A percentile compares a stretch with the other conserved stretches of the same genome.
phyloP scores from a whole-genome alignment of 1,140 invertebrate species.

The Drosophila ficusphila region DNA sequence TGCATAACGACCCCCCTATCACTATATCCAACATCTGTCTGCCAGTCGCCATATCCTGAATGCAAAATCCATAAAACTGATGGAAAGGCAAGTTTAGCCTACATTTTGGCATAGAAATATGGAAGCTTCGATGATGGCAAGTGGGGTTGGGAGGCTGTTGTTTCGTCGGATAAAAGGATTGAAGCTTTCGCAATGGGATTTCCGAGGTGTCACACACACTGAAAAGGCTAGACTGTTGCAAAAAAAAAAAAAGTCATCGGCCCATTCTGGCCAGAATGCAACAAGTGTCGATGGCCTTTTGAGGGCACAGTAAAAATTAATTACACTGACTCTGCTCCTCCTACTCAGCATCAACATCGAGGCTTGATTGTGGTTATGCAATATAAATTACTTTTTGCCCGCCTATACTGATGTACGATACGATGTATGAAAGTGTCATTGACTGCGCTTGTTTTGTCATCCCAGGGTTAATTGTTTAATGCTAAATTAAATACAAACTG shows the following conservation, averaged over 20 bases:
- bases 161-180: constrained; percentile 13
- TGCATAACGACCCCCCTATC: not conserved
- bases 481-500: constrained; percentile 45
- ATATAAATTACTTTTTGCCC: constrained; percentile 29
- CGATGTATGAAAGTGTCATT: constrained; percentile 45
- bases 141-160: not conserved
- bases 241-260: constrained; percentile 22
- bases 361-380: constrained; percentile 55
- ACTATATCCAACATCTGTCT: not conserved
- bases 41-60: not conserved
- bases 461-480: constrained; percentile 73
- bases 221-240: constrained; percentile 9
- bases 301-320: constrained; percentile 51
- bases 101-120: constrained; percentile 3
- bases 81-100: not conserved
- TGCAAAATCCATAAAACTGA: constrained; percentile 7
- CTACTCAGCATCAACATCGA: constrained; percentile 21
- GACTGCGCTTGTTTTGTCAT: constrained; percentile 49
- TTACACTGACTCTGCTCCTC: constrained; percentile 25
- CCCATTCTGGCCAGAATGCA: constrained; percentile 26
- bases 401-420: not conserved
- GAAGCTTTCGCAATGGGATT: constrained; percentile 25
- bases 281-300: constrained; percentile 72
- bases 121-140: constrained; percentile 5
- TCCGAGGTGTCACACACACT: constrained; percentile 24